Evolutionary conservation across 92 coral and sea anemone genomes (phyloP).

Genomic region (Palythoa caribaeorum): DNA sequence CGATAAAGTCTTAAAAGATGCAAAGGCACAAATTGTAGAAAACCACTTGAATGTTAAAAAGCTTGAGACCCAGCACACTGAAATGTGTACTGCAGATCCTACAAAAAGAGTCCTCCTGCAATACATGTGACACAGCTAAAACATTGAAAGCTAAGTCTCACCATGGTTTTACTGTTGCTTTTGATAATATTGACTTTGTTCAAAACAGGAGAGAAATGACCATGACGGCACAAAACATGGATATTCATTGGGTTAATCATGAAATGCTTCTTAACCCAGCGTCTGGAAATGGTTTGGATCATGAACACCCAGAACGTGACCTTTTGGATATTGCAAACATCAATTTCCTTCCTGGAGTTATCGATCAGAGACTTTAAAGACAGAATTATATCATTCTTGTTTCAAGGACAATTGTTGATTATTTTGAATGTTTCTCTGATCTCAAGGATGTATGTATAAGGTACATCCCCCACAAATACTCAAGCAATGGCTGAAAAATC

Average conservation of each 20-base stretch:
- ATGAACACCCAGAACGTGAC: neutral
- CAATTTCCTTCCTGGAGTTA: neutral
- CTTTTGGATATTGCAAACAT: neutral
- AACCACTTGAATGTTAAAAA: neutral
- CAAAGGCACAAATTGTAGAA: neutral
- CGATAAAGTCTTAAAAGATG: neutral
- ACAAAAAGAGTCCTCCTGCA: neutral
- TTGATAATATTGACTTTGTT: slow-evolving; percentile 27
- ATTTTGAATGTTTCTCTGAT: neutral
- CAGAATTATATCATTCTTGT: neutral
- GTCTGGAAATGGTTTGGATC: slow-evolving; percentile 7
- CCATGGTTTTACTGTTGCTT: slow-evolving; percentile 46
- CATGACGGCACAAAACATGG: neutral
- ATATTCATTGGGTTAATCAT: slow-evolving; percentile 48
- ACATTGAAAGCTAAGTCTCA: neutral
- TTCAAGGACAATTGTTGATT: neutral
- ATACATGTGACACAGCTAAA: neutral
- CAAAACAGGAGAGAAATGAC: neutral
- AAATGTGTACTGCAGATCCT: neutral
- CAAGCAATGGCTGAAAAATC: too few species aligned
- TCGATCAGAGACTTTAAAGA: neutral
- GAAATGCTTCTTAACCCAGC: slow-evolving; percentile 21
- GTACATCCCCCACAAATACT: too few species aligned
- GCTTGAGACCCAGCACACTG: neutral
- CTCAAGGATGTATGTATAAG: too few species aligned